Evolutionary conservation across 2,113 vertebrate species (phyloP).

Genomic region (Motacilla tschutschensis): DNA sequence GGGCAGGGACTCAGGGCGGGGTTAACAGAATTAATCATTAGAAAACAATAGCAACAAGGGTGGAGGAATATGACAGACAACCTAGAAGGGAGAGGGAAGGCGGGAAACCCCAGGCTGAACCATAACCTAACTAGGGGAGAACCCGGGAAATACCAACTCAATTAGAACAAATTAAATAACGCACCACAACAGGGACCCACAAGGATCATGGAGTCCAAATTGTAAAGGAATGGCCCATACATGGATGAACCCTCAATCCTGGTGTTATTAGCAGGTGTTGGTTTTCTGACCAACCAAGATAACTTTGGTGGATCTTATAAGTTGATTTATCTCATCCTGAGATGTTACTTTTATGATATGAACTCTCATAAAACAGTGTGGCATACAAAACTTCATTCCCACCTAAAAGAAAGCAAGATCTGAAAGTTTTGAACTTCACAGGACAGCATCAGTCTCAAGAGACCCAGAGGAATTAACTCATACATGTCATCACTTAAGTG

Average conservation of each 20-base stretch:
- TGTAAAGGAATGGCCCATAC: fast-evolving
- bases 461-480: background rate
- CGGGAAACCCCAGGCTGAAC: no score
- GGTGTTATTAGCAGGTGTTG: background rate
- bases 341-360: background rate
- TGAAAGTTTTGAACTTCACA: background rate
- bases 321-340: background rate
- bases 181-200: background rate
- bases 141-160: no score
- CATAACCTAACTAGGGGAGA: no score
- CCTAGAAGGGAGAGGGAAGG: no score
- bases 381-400: background rate
- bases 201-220: background rate
- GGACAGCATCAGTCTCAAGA: background rate
- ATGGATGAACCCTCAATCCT: background rate
- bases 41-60: no score
- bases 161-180: no score
- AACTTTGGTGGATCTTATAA: background rate
- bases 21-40: no score
- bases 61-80: no score
- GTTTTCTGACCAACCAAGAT: fast-evolving
- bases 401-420: background rate
- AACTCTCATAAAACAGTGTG: background rate
- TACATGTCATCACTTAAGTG: background rate
- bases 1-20: no score